These are phyloP conservation scores for Brachystomella parvula DNA, from an alignment of 1,140 invertebrate genomes.

Conservation along the genomic window DNA sequence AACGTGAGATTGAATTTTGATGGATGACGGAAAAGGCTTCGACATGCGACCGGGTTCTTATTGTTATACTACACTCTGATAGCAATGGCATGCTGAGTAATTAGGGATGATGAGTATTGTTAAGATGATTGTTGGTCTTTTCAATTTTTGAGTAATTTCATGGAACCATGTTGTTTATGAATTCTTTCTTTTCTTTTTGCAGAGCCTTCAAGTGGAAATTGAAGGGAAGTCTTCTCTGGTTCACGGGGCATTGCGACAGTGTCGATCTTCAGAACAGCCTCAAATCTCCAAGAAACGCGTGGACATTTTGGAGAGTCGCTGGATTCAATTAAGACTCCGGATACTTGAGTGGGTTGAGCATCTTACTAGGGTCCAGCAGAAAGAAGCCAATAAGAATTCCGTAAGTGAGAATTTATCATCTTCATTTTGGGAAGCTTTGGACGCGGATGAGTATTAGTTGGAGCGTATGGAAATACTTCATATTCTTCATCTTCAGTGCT, in stretches of 20 bases:
- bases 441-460: too few relatives aligned
- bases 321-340: slow-evolving; percentile 33
- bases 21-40: too few relatives aligned
- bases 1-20: too few relatives aligned
- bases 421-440: too few relatives aligned
- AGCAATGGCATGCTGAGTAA: too few relatives aligned
- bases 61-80: too few relatives aligned
- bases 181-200: slow-evolving; percentile 21
- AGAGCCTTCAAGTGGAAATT: slow-evolving; percentile 35
- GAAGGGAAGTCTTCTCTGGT: slow-evolving; percentile 32
- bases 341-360: slow-evolving; percentile 36
- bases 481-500: too few relatives aligned
- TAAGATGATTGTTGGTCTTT: too few relatives aligned
- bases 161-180: slow-evolving; percentile 2
- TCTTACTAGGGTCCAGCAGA: slow-evolving; percentile 21
- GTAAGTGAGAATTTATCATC: neutral
- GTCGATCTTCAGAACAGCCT: slow-evolving; percentile 25
- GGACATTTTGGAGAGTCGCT: slow-evolving; percentile 29
- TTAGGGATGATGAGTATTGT: too few relatives aligned
- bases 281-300: slow-evolving; percentile 21
- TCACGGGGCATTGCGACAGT: slow-evolving; percentile 31
- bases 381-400: slow-evolving; percentile 17
- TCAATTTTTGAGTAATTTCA: neutral
- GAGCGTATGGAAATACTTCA: too few relatives aligned
- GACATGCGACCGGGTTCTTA: too few relatives aligned